These are phyloP conservation scores for Nephrotoma guestfalica DNA, from an alignment of 2,888 invertebrate genomes.

Conservation along the genomic window DNA sequence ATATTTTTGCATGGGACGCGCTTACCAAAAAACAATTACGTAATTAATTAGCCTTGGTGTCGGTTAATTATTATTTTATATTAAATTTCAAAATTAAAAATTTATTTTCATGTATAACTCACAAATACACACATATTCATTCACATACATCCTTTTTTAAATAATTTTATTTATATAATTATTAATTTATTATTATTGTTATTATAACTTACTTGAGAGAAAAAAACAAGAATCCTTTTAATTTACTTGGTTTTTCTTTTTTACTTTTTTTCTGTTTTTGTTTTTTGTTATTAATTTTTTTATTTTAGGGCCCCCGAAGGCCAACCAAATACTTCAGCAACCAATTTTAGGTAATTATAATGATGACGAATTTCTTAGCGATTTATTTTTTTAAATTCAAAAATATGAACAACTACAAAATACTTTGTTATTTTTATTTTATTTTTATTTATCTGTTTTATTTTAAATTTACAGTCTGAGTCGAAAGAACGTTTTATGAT, in stretches of 20 bases:
- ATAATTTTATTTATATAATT: background rate
- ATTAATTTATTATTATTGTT: background rate
- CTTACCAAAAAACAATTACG: background rate
- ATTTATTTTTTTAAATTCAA: background rate
- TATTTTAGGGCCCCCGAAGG: slow-evolving; percentile 22
- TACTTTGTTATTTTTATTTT: background rate
- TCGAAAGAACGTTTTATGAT: background rate
- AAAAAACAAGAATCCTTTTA: slow-evolving; percentile 11
- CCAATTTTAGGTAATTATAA: slow-evolving; percentile 21
- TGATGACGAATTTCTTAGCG: background rate
- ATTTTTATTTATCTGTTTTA: background rate
- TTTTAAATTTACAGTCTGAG: background rate
- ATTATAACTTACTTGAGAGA: background rate
- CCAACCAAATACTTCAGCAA: slow-evolving; percentile 21
- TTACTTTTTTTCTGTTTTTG: slow-evolving; percentile 15
- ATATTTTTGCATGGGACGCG: background rate
- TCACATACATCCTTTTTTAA: background rate
- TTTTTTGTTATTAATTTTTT: slow-evolving; percentile 14
- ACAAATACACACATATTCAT: background rate
- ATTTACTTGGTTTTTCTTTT: slow-evolving; percentile 20
- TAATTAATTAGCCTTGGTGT: background rate
- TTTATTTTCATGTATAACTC: background rate
- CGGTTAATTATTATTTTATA: background rate
- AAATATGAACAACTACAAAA: background rate
- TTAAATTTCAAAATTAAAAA: background rate